phyloP scores from a whole-genome alignment of 2,888 invertebrate genomes.

The Thereva unica region DNA sequence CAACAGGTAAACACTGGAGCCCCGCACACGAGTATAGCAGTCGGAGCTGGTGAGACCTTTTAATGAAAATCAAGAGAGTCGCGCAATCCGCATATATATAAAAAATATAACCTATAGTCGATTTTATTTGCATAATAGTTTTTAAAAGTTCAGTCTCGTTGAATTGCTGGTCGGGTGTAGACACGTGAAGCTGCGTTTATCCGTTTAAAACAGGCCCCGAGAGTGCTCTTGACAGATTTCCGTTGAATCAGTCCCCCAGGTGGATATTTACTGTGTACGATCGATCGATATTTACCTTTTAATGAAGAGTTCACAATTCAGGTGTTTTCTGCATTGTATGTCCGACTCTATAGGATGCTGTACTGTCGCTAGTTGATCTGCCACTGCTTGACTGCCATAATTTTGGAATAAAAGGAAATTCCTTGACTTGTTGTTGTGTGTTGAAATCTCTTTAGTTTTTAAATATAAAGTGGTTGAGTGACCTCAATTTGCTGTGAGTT shows the following conservation, averaged over 20 bases:
- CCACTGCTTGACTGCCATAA: too few relatives aligned
- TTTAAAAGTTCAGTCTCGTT: conserved; percentile 42
- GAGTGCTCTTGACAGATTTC: too few relatives aligned
- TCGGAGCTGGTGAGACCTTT: conserved; percentile 26
- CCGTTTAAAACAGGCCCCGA: neutral
- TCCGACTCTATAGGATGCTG: too few relatives aligned
- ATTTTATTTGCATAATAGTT: conserved; percentile 43
- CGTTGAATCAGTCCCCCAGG: too few relatives aligned
- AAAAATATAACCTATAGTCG: conserved; percentile 25
- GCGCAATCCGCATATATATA: neutral
- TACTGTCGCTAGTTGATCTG: too few relatives aligned
- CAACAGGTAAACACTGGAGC: too few relatives aligned
- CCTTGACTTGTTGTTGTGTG: neutral
- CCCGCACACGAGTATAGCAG: conserved; percentile 3
- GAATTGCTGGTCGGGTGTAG: conserved; percentile 41
- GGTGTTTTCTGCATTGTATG: too few relatives aligned
- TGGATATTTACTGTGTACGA: too few relatives aligned
- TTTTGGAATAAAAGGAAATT: too few relatives aligned
- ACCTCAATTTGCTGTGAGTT: neutral
- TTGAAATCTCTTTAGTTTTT: conserved; percentile 6
- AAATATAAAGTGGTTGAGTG: conserved; percentile 20
- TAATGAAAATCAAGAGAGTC: conserved; percentile 23
- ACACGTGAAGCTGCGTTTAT: conserved; percentile 23
- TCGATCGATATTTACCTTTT: too few relatives aligned
- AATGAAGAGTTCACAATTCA: too few relatives aligned